Base-by-base conservation (phyloP, 2,888 invertebrate species). In the Eristalis intricaria region DNA sequence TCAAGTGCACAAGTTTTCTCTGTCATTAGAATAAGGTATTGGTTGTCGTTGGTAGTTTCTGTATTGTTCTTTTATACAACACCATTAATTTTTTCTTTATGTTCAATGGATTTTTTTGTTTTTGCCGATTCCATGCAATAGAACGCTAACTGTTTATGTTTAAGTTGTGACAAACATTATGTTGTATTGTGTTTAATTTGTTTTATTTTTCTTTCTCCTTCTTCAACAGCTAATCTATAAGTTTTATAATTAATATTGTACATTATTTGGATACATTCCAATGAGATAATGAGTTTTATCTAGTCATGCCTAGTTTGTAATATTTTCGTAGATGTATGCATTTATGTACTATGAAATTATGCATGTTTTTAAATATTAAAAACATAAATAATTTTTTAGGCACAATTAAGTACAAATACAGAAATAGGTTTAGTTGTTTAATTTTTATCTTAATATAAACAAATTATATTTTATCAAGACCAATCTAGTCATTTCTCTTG, bases 221-320 rank as follows among this genome's bases (percentile, higher is more conserved):
- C 10, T 32, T 10, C 8, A 32, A 32, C 32, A 32, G 32, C 10
- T 32, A 32, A 58, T 61, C 56, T 43, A 32, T 76, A 71, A 50
- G 32, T 61, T 65, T 61, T 32, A 23, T 38, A 58, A 43, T 61
- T 56, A 71, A 32, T 63, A 68, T 79, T 86, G 86, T 86, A 85
- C 64, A 83, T 83, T 83, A 26, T 15, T 66, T 78, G 75, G 74
- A 83, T 50, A 19, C 56, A 79, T 65, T 82, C 70, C 83, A 86
- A 75, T 61, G 78, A 75, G 77, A 82, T 64, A 60, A 69, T 29
- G 89, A 83, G 88, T 87, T 87, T 76, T 84, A 89, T 87, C 84
- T 89, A 84, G 87, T 87, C 78, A 87, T 71, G 66, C 43, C 73
- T 84, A 87, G 69, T 73, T 81, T 56, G 5, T 70, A 82, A 26